phyloP scores from a whole-genome alignment of 35 echinoderm and acorn worm species.

The Amphiura filiformis region DNA sequence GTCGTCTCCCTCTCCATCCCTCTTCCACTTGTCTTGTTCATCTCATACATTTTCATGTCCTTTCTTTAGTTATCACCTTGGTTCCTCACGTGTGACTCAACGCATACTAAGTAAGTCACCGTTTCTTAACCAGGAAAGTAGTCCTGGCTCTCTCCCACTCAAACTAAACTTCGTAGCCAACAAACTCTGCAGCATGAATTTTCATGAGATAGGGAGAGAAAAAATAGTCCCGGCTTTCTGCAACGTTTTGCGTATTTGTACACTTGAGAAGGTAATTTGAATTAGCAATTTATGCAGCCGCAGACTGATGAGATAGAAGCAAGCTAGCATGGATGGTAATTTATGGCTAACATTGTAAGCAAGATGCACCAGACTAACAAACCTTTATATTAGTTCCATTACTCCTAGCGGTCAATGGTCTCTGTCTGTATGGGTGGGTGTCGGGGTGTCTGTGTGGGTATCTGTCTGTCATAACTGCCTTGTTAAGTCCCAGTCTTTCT shows the following conservation, averaged over 20 bases:
- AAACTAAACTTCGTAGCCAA: neutral
- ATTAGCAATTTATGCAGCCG: neutral
- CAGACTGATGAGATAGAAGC: neutral
- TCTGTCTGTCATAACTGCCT: too few relatives aligned
- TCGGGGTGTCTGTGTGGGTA: too few relatives aligned
- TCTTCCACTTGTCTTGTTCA: neutral
- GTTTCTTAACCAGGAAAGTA: neutral
- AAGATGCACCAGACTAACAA: too few relatives aligned
- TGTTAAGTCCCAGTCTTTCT: too few relatives aligned
- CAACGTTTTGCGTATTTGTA: neutral
- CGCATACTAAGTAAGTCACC: constrained; percentile 6
- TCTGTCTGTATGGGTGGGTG: too few relatives aligned
- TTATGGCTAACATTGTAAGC: neutral
- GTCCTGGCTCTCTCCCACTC: neutral
- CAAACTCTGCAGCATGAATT: neutral
- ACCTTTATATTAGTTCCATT: too few relatives aligned
- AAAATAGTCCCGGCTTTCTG: neutral
- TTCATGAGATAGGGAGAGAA: neutral
- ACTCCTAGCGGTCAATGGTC: too few relatives aligned
- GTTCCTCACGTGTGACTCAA: neutral
- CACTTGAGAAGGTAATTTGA: neutral
- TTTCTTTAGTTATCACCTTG: neutral
- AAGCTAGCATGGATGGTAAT: neutral
- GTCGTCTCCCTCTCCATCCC: too few relatives aligned
- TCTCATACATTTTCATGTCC: constrained; percentile 11